Base-by-base conservation (phyloP, 2,888 invertebrate genomes). In the Callinectes sapidus region DNA sequence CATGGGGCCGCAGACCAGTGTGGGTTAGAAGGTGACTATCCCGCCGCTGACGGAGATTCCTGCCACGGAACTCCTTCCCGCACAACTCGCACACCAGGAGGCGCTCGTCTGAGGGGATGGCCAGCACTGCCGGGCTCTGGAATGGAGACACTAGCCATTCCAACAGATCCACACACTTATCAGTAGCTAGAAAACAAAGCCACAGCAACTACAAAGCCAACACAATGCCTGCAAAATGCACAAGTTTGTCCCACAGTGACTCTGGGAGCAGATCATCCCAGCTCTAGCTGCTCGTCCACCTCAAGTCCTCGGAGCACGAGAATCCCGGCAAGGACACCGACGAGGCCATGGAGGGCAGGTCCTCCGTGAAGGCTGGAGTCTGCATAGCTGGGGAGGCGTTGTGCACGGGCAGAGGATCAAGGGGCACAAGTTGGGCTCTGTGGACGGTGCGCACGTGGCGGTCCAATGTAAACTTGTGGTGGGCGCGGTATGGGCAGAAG, bases 391-490 rank as follows among this genome's bases (percentile, higher is more conserved):
- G 81, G 23, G 92, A 6, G 71, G 61, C 81, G n/a, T 81, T 77
- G 16, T 77, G 87, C 16, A 42, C 66, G 54, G 81, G 14, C 66
- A 71, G 87, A 55, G 90, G 42, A 8, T 90, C 92, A 81, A 81
- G 55, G 77, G 85, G 81, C 35, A 85, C 81, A 61, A 92, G 91
- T 42, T 91, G 90, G 61, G 92, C 91, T 39, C 87, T 93, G 81
- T 94, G 94, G 32, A 93, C 93, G 39, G 90, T 92, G 71, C 92
- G 90, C 35, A 93, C 85, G 55, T 94, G 94, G 39, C 93, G 91
- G 90, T 93, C 91, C 86, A 94, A 77, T 32, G 93, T 93, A 88
- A 93, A 93, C 90, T 94, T 93, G 90, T 93, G 94, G 61, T 93
- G 92, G 32, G 93, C 94, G 35, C 93, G 89, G 89, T 94, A 94